Evolutionary conservation across 2,797 vertebrate species (phyloP).

Genomic region (Pseudotriccus pelzelni): DNA sequence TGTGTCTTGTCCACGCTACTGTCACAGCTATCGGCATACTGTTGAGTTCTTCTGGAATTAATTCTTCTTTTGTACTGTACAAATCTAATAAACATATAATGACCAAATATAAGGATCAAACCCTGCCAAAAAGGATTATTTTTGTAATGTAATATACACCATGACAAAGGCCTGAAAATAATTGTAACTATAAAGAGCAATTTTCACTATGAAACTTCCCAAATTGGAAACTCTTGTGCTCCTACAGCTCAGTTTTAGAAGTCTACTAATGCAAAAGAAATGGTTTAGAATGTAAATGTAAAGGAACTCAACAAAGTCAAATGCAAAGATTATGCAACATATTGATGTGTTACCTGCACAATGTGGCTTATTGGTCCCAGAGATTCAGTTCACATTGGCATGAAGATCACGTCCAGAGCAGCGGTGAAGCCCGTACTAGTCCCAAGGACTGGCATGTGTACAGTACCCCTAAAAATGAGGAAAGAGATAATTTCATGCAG

Average conservation of each 20-base stretch:
- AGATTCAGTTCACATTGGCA: background rate
- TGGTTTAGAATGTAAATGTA: background rate
- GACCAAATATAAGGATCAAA: background rate
- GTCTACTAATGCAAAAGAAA: background rate
- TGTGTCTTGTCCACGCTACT: background rate
- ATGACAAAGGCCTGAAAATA: background rate
- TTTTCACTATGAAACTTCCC: background rate
- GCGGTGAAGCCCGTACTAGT: background rate
- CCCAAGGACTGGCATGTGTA: background rate
- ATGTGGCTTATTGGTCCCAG: background rate
- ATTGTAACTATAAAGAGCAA: background rate
- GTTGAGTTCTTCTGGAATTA: background rate
- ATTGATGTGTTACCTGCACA: background rate
- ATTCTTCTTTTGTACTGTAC: background rate
- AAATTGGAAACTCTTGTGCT: background rate
- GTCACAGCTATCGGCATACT: background rate
- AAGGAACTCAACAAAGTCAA: background rate
- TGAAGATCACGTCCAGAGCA: background rate
- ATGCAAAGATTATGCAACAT: background rate
- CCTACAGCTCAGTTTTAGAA: background rate
- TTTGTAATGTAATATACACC: background rate
- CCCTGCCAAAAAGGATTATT: background rate
- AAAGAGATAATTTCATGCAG: background rate
- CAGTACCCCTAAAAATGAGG: background rate
- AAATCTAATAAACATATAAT: background rate